phyloP scores from a whole-genome alignment of 2,113 vertebrate species.

The Gymnogyps californianus region DNA sequence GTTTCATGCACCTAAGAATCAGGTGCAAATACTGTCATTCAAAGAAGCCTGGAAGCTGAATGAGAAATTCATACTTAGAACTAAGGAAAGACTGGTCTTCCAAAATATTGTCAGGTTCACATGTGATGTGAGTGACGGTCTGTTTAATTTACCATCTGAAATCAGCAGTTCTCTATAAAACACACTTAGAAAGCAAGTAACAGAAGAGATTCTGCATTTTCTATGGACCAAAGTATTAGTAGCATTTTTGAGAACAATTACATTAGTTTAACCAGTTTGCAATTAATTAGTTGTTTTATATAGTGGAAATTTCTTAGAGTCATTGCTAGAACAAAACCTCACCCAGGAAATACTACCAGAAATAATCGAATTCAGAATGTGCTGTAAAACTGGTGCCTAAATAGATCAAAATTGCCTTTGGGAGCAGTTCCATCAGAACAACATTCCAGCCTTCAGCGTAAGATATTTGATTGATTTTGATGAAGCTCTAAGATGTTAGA shows the following conservation, averaged over 20 bases:
- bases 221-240: neutral
- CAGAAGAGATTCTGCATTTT: neutral
- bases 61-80: neutral
- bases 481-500: neutral
- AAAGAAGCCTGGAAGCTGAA: neutral
- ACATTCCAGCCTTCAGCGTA: neutral
- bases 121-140: neutral
- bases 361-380: neutral
- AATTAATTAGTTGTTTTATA: neutral
- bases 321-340: neutral
- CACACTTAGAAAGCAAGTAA: neutral
- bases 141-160: neutral
- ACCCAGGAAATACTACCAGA: neutral
- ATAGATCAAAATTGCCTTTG: conserved; percentile 26
- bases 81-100: neutral
- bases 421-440: neutral
- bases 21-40: neutral
- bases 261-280: neutral
- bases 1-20: neutral
- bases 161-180: neutral
- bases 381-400: neutral
- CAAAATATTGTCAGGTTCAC: neutral
- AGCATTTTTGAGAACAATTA: neutral
- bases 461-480: conserved; percentile 29
- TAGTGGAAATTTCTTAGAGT: neutral